phyloP scores from a whole-genome alignment of 2,797 vertebrate genomes.

The Xiphophorus birchmanni region DNA sequence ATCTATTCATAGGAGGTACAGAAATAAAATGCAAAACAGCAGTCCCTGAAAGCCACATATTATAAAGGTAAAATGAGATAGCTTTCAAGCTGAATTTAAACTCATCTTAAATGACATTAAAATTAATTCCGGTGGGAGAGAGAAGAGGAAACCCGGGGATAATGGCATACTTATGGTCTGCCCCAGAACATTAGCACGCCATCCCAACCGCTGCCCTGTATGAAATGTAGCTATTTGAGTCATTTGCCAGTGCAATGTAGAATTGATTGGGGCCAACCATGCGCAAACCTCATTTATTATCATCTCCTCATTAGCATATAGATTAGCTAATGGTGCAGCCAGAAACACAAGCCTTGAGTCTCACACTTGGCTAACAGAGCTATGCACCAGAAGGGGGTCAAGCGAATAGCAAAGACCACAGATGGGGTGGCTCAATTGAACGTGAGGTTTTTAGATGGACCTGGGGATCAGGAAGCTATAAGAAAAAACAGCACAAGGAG shows the following conservation, averaged over 20 bases:
- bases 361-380: conserved; percentile 44
- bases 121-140: conserved; percentile 56
- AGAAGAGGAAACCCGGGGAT: conserved; percentile 61
- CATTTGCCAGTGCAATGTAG: conserved; percentile 64
- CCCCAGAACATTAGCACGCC: conserved; percentile 64
- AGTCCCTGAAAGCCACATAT: conserved; percentile 20
- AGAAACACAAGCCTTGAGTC: conserved; percentile 46
- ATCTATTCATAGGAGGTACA: conserved; percentile 15
- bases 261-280: conserved; percentile 82
- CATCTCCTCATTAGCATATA: conserved; percentile 86
- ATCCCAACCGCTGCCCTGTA: conserved; percentile 54
- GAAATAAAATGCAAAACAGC: conserved; percentile 47
- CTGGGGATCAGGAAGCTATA: conserved; percentile 40
- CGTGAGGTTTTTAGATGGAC: conserved; percentile 49
- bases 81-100: conserved; percentile 42
- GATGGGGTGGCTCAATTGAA: conserved; percentile 52
- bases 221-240: conserved; percentile 76
- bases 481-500: not conserved
- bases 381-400: conserved; percentile 35
- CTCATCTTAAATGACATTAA: conserved; percentile 39
- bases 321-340: conserved; percentile 78
- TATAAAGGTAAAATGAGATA: conserved; percentile 44
- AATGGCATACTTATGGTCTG: conserved; percentile 72
- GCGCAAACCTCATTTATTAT: conserved; percentile 82
- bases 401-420: conserved; percentile 32